Conservation (phyloP, 2,888 invertebrate genomes). For the Rotaria socialis region DNA sequence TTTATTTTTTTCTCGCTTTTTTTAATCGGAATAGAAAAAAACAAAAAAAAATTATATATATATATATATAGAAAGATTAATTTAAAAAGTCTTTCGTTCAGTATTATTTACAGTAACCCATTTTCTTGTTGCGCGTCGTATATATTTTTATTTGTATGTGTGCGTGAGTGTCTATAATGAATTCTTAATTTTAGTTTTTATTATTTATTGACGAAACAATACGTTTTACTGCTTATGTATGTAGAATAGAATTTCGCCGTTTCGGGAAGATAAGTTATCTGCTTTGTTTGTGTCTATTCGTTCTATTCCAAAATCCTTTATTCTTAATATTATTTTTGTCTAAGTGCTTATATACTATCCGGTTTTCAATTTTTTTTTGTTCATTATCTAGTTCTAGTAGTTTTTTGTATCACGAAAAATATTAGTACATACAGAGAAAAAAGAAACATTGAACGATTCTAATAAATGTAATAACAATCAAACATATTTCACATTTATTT, state of each 20-base stretch:
- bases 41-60: neutral
- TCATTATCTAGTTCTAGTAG: neutral
- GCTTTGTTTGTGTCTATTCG: slow-evolving; percentile 8
- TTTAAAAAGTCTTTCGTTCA: neutral
- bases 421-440: neutral
- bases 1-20: neutral
- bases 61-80: neutral
- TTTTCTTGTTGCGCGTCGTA: slow-evolving; percentile 2
- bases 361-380: neutral
- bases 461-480: slow-evolving; percentile 26
- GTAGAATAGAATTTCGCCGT: neutral
- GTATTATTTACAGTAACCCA: slow-evolving; percentile 15
- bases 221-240: neutral
- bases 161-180: neutral
- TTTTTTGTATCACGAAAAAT: neutral
- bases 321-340: neutral
- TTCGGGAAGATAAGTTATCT: neutral
- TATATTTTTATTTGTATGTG: neutral
- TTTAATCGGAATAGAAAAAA: neutral
- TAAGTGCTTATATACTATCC: neutral
- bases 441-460: neutral
- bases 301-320: slow-evolving; percentile 19
- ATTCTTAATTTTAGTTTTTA: neutral
- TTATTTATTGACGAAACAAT: slow-evolving; percentile 11
- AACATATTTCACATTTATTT: neutral